Percentiles rank a stretch among this genome's conserved stretches.
Conservation (phyloP, 1,140 invertebrate genomes). For the Apis laboriosa region DNA sequence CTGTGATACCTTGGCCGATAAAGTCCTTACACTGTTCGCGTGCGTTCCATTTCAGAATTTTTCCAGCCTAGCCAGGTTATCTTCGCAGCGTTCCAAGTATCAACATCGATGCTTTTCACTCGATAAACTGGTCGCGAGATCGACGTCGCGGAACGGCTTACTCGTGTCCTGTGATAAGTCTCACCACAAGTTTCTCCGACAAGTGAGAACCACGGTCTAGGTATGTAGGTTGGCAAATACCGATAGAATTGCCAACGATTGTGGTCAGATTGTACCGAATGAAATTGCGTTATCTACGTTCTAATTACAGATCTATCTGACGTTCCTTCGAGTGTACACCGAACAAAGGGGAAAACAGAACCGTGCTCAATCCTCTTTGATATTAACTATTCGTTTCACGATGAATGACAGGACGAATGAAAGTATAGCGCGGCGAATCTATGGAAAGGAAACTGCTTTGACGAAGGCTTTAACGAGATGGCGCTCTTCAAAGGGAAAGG, state of each 20-base stretch:
- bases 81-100: conserved; percentile 9
- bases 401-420: not conserved
- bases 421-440: not conserved
- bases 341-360: conserved; percentile 24
- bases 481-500: not conserved
- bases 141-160: conserved; percentile 25
- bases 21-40: conserved; percentile 24
- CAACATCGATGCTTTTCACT: conserved; percentile 18
- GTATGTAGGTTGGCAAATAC: conserved; percentile 70
- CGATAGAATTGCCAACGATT: conserved; percentile 45
- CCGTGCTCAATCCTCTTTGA: conserved; percentile 5
- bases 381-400: not conserved
- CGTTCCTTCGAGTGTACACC: not conserved
- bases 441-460: conserved; percentile 10
- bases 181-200: conserved; percentile 19
- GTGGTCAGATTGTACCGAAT: conserved; percentile 60
- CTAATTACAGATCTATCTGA: conserved; percentile 65
- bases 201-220: conserved; percentile 61
- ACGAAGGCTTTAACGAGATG: conserved; percentile 19
- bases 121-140: conserved; percentile 41
- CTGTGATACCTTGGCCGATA: conserved; percentile 16
- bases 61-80: not conserved
- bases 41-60: conserved; percentile 10
- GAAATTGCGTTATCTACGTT: conserved; percentile 69
- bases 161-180: not conserved